These are phyloP conservation scores for Drosophila persimilis DNA, from an alignment of 1,140 invertebrate species.

Conservation along the genomic window DNA sequence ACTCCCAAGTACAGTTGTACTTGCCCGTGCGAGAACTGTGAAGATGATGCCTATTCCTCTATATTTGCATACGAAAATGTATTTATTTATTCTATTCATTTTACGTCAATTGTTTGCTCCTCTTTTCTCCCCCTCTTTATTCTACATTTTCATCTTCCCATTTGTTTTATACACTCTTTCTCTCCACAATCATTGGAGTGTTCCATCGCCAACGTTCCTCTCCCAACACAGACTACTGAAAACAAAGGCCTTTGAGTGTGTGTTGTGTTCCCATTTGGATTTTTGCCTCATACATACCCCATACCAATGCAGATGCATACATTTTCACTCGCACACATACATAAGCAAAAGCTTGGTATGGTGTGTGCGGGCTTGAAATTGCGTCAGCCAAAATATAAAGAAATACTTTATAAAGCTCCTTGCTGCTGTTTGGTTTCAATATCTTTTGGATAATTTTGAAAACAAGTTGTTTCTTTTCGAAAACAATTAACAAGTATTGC, in stretches of 20 bases:
- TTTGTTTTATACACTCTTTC: conserved; percentile 1
- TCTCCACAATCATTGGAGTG: conserved; percentile 33
- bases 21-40: too few species aligned
- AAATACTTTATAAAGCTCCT: conserved; percentile 21
- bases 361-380: conserved; percentile 63
- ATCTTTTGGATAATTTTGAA: conserved; percentile 18
- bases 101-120: conserved; percentile 50
- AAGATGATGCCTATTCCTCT: not conserved
- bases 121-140: not conserved
- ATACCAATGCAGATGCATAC: conserved; percentile 31
- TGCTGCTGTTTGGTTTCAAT: conserved; percentile 32
- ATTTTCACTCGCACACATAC: conserved; percentile 6
- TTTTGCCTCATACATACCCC: conserved; percentile 54
- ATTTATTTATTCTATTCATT: conserved; percentile 35
- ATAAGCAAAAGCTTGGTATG: conserved; percentile 22
- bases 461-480: conserved; percentile 38
- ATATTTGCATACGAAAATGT: conserved; percentile 12
- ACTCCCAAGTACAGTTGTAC: conserved; percentile 4
- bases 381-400: conserved; percentile 72
- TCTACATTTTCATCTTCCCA: not conserved
- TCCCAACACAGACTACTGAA: conserved; percentile 36
- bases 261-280: conserved; percentile 73
- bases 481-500: conserved; percentile 38
- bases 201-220: conserved; percentile 54
- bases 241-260: conserved; percentile 66